These are phyloP conservation scores for Eira barbara DNA, from an alignment of 2,113 vertebrate species.

Conservation along the genomic window DNA sequence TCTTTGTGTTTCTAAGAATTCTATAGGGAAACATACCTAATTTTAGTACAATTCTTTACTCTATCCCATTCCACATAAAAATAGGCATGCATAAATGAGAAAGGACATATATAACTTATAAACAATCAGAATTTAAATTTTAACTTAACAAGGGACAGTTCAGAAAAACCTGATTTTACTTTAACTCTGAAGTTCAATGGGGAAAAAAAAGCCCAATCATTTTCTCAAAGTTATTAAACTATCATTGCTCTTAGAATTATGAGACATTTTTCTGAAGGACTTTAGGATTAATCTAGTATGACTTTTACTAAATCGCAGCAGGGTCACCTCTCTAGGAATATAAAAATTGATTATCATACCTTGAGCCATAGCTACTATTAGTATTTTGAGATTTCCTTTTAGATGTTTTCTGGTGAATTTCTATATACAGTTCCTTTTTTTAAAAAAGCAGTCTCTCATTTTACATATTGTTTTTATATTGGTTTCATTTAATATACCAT, in stretches of 20 bases:
- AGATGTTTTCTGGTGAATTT: background rate
- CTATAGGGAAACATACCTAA: background rate
- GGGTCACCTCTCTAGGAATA: background rate
- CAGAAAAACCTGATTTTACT: background rate
- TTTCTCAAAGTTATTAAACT: conserved; percentile 8
- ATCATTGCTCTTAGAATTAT: conserved; percentile 7
- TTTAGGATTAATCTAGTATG: background rate
- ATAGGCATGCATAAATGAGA: background rate
- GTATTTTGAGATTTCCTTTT: background rate
- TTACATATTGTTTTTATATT: background rate
- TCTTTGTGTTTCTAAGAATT: background rate
- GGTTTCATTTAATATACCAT: background rate
- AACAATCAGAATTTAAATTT: background rate
- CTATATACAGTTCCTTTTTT: background rate
- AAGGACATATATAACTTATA: background rate
- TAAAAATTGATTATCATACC: background rate
- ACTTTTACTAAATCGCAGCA: background rate
- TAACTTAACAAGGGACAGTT: background rate
- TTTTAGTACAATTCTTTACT: background rate
- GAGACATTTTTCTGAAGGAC: background rate
- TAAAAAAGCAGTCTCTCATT: background rate
- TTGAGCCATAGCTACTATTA: background rate
- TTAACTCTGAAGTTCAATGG: background rate
- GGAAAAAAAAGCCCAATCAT: background rate
- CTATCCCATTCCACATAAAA: background rate